phyloP scores from a whole-genome alignment of 2,113 vertebrate species.

The Drymodes brunneopygia region DNA sequence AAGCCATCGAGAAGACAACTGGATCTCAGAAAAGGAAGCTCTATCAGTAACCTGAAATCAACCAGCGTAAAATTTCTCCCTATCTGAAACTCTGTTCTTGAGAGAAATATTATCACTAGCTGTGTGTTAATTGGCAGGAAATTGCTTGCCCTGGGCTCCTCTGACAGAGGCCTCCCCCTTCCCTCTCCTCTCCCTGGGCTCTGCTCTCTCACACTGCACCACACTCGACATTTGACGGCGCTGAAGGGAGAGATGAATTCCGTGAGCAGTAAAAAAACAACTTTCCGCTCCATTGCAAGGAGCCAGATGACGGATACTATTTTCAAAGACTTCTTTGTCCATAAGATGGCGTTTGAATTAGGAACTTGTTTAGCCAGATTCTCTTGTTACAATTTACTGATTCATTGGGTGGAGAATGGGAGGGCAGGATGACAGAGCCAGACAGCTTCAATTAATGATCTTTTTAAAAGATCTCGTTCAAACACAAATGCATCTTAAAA shows the following conservation, averaged over 20 bases:
- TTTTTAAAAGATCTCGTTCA: conserved; percentile 49
- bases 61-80: neutral
- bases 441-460: conserved; percentile 48
- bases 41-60: neutral
- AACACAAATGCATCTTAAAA: conserved; percentile 41
- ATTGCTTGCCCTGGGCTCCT: conserved; percentile 22
- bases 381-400: conserved; percentile 76
- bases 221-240: neutral
- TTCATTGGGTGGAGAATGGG: conserved; percentile 67
- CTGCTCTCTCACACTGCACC: neutral
- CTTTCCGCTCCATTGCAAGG: conserved; percentile 64
- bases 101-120: conserved; percentile 57
- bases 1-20: accelerated
- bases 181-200: neutral
- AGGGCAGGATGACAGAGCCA: conserved; percentile 53
- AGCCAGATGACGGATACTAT: conserved; percentile 66
- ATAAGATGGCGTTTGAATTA: conserved; percentile 73
- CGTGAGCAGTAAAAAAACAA: conserved; percentile 45
- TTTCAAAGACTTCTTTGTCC: conserved; percentile 79
- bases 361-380: conserved; percentile 77
- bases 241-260: conserved; percentile 52
- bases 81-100: conserved; percentile 29
- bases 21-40: neutral
- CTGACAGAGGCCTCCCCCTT: neutral
- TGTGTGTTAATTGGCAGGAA: conserved; percentile 62